Evolutionary conservation across 2,888 invertebrate genomes (phyloP).

Genomic region (Trissonchulus latispiculum): DNA sequence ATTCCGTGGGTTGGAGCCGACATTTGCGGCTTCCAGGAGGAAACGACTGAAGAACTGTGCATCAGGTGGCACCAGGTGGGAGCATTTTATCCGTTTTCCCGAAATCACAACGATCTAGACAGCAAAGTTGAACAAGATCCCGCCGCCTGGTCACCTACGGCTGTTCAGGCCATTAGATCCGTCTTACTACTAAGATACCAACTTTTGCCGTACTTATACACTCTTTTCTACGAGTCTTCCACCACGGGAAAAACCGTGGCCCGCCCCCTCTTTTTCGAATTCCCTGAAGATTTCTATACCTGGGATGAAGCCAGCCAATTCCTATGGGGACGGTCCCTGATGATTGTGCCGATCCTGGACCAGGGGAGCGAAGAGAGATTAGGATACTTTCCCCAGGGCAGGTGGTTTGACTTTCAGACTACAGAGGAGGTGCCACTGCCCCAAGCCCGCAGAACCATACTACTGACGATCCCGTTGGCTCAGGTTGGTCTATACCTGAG

Average conservation of each 20-base stretch:
- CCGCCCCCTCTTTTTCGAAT: slow-evolving; percentile 59
- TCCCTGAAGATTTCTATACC: background rate
- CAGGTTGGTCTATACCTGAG: slow-evolving; percentile 36
- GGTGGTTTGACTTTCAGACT: slow-evolving; percentile 33
- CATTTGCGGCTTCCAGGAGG: slow-evolving; percentile 45
- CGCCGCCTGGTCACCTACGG: background rate
- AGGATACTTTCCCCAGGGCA: slow-evolving; percentile 38
- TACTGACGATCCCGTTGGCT: slow-evolving; percentile 37
- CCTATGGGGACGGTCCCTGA: slow-evolving; percentile 18
- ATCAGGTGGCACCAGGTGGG: slow-evolving; percentile 57
- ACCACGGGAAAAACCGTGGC: slow-evolving; percentile 48
- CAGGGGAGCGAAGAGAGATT: background rate
- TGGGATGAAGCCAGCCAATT: slow-evolving; percentile 18
- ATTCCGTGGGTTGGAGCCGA: slow-evolving; percentile 40
- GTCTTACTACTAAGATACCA: background rate
- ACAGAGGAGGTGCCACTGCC: background rate
- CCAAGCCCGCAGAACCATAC: slow-evolving; percentile 18
- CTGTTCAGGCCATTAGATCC: slow-evolving; percentile 10
- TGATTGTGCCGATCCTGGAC: slow-evolving; percentile 19
- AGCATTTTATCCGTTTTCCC: slow-evolving; percentile 43
- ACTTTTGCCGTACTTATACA: slow-evolving; percentile 54
- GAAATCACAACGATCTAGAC: slow-evolving; percentile 14
- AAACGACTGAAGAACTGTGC: slow-evolving; percentile 42
- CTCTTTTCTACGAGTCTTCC: slow-evolving; percentile 49
- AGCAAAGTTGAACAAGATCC: slow-evolving; percentile 18